Base-by-base conservation (phyloP, 2,113 vertebrate species). In the Aegotheles bennettii region DNA sequence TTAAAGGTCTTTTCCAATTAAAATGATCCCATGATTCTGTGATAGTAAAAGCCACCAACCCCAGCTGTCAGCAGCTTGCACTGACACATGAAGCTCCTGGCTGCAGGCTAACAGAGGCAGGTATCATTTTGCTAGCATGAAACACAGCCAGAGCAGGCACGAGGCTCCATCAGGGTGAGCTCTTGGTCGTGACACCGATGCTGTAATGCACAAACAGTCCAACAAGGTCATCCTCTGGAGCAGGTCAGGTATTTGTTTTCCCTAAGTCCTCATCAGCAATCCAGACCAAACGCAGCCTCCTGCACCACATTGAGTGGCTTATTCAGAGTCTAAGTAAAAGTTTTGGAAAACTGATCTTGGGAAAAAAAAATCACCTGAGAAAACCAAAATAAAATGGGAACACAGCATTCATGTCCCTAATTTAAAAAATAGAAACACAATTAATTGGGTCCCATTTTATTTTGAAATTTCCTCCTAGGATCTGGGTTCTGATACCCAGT, bases 311-410 rank as follows among this genome's bases (percentile, higher is more conserved):
- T 0, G 0, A 86, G 50, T n/a, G 42, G 83, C 92, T 97, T 95
- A 96, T 91, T 94, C 57, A 42, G 48, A 42, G 29, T 43, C 65
- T 83, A 78, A 89, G 70, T 11, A 35, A 84, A 84, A 78, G 17
- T 29, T 56, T 70, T 71, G 23, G 28, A 54, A 65, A 90, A 67
- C 19, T 24, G 13, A 43, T n/a, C 47, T 89, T 36, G 28, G 7
- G 26, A 3, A 17, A 40, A n/a, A 53, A 47, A 18, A 67, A 25
- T 1, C 47, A 43, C 13, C 10, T 10, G 45, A 86, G 24, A 63
- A 93, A 93, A 74, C 12, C 33, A 87, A 69, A 88, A 67, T 68
- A 93, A 96, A 97, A 94, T 36, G 56, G 73, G 79, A 90, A 75
- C 35, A 59, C 31, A 4, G 68, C 53, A 68, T 43, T 40, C 13